Evolutionary conservation across 1,140 invertebrate genomes (phyloP).

Genomic region (Drosophila albomicans): DNA sequence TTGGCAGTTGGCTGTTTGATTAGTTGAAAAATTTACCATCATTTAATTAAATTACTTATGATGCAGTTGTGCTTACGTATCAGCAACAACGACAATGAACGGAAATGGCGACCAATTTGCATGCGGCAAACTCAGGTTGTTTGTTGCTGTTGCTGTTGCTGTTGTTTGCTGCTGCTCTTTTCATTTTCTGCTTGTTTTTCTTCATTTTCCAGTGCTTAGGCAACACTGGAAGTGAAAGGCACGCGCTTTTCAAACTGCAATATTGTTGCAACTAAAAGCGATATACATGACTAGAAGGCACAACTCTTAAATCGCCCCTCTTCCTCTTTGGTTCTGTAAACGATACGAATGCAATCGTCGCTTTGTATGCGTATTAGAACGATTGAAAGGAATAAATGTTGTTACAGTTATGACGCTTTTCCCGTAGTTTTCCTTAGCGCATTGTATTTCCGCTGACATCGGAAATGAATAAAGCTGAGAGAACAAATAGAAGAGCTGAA

Average conservation of each 20-base stretch:
- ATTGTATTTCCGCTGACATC: not conserved
- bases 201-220: constrained; percentile 22
- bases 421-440: not conserved
- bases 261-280: not conserved
- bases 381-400: constrained; percentile 15
- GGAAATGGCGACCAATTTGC: constrained; percentile 79
- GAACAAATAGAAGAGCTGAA: no score
- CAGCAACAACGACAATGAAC: constrained; percentile 76
- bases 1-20: constrained; percentile 60
- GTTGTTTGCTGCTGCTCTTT: constrained; percentile 29
- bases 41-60: constrained; percentile 80
- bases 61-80: constrained; percentile 61
- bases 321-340: constrained; percentile 2
- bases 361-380: constrained; percentile 6
- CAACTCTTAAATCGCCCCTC: no score
- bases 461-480: not conserved
- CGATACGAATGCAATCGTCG: not conserved
- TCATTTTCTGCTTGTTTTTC: constrained; percentile 10
- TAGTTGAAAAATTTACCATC: constrained; percentile 79
- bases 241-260: constrained; percentile 19
- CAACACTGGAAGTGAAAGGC: constrained; percentile 52
- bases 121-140: constrained; percentile 48
- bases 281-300: not conserved
- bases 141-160: constrained; percentile 37
- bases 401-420: constrained; percentile 14